Evolutionary conservation across 2,888 invertebrate genomes (phyloP).

Genomic region (Digitonthophagus gazella): DNA sequence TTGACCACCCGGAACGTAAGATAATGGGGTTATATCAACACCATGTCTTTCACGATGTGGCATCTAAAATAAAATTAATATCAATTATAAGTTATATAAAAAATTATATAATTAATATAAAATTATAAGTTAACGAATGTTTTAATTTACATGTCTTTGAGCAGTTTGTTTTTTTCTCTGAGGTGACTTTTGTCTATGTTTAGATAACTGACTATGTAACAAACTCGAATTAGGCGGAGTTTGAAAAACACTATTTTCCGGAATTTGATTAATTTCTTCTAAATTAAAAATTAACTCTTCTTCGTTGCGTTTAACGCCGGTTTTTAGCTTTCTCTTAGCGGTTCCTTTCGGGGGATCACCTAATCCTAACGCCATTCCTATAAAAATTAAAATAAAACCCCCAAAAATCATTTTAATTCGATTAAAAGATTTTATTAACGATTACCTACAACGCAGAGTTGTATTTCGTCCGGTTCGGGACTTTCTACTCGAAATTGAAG

Average conservation of each 20-base stretch:
- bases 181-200: slow-evolving; percentile 58
- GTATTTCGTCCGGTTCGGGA: slow-evolving; percentile 77
- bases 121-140: slow-evolving; percentile 18
- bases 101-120: slow-evolving; percentile 15
- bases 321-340: slow-evolving; percentile 51
- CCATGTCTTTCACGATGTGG: slow-evolving; percentile 57
- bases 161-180: slow-evolving; percentile 47
- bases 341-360: slow-evolving; percentile 58
- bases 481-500: slow-evolving; percentile 80
- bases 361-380: slow-evolving; percentile 77
- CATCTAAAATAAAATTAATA: slow-evolving; percentile 45
- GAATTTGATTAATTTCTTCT: slow-evolving; percentile 71
- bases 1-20: slow-evolving; percentile 73
- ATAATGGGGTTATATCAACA: slow-evolving; percentile 78
- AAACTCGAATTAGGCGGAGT: slow-evolving; percentile 27
- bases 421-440: slow-evolving; percentile 2
- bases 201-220: slow-evolving; percentile 46
- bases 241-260: slow-evolving; percentile 41
- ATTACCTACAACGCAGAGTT: slow-evolving; percentile 57
- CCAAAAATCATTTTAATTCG: too few relatives aligned
- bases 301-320: slow-evolving; percentile 53
- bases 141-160: slow-evolving; percentile 46
- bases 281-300: slow-evolving; percentile 82
- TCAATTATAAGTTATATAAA: slow-evolving; percentile 27
- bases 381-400: slow-evolving; percentile 26